Evolutionary conservation across 2,113 vertebrate species (phyloP).

Genomic region (Callipepla californica): DNA sequence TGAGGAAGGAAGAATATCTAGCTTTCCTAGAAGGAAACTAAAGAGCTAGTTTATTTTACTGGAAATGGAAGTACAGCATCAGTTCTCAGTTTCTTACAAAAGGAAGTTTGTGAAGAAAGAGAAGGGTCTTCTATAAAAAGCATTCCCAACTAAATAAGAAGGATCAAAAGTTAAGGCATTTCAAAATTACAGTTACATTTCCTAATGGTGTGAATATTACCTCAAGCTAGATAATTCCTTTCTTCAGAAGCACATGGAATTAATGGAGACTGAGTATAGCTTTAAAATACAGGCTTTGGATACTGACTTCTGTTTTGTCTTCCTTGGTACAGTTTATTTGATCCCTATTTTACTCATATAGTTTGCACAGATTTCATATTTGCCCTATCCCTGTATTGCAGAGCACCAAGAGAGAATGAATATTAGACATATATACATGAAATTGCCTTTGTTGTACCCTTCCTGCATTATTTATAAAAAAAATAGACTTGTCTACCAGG

Average conservation of each 20-base stretch:
- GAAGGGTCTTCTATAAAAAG: background rate
- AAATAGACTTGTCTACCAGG: background rate
- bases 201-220: background rate
- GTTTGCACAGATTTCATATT: background rate
- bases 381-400: background rate
- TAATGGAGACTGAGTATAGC: background rate
- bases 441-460: background rate
- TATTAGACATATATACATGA: background rate
- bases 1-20: background rate
- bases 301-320: background rate
- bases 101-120: background rate
- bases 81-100: background rate
- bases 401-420: background rate
- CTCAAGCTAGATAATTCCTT: fast-evolving
- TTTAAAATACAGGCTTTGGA: background rate
- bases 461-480: background rate
- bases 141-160: background rate
- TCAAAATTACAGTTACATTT: background rate
- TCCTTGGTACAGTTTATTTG: background rate
- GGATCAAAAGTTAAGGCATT: background rate
- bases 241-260: background rate
- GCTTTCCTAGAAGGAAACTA: background rate
- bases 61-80: background rate
- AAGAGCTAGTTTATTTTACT: background rate
- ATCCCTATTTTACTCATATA: background rate